phyloP scores from a whole-genome alignment of 2,113 vertebrate species.

The Polypterus senegalus region DNA sequence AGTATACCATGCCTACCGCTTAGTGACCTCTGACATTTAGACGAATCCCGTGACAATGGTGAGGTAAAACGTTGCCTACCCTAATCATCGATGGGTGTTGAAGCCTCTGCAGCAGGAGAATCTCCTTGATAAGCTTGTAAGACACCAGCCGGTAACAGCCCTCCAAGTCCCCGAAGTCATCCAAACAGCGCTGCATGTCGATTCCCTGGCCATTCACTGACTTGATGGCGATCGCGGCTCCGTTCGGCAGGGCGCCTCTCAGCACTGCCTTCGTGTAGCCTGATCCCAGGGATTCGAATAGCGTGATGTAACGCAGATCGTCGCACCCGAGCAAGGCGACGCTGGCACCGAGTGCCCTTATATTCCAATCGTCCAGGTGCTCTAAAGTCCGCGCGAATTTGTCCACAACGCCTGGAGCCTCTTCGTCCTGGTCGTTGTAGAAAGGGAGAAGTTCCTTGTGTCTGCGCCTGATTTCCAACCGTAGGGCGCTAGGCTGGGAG shows the following conservation, averaged over 20 bases:
- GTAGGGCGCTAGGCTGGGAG: conserved; percentile 30
- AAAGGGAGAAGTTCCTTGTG: conserved; percentile 45
- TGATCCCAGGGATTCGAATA: conserved; percentile 46
- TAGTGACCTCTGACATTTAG: no score
- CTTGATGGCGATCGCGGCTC: conserved; percentile 44
- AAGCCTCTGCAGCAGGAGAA: conserved; percentile 56
- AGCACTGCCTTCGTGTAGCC: conserved; percentile 60
- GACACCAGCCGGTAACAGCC: conserved; percentile 61
- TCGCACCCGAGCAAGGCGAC: conserved; percentile 44
- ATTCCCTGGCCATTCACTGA: conserved; percentile 61
- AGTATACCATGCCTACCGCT: no score
- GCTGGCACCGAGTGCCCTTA: conserved; percentile 28
- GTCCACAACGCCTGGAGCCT: background rate
- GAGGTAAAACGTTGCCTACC: conserved; percentile 31
- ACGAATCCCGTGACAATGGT: no score
- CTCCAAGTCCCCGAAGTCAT: conserved; percentile 42
- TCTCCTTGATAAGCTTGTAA: conserved; percentile 69
- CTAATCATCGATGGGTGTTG: conserved; percentile 62
- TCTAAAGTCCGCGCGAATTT: conserved; percentile 3
- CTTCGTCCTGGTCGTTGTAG: conserved; percentile 17
- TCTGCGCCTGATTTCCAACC: conserved; percentile 38
- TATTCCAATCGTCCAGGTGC: conserved; percentile 21
- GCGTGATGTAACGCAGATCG: conserved; percentile 40
- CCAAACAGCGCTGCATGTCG: conserved; percentile 64
- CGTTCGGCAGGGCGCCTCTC: conserved; percentile 34